phyloP scores from a whole-genome alignment of 2,113 vertebrate species.

The Circaetus cinerascens region DNA sequence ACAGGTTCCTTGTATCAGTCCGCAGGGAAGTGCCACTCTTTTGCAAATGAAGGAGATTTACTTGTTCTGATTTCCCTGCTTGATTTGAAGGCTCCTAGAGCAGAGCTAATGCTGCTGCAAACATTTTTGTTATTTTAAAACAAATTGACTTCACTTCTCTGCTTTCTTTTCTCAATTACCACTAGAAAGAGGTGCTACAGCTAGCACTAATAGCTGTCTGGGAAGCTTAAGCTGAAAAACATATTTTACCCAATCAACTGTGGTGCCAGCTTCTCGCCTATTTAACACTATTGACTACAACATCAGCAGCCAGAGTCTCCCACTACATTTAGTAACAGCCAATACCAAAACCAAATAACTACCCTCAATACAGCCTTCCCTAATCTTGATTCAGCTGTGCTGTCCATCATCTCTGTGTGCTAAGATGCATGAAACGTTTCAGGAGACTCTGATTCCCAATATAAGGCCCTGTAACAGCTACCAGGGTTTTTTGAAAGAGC shows the following conservation, averaged over 20 bases:
- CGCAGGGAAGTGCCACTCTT: background rate
- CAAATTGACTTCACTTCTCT: background rate
- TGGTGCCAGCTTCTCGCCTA: background rate
- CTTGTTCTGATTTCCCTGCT: conserved; percentile 37
- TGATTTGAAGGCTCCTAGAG: background rate
- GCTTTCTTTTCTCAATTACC: conserved; percentile 35
- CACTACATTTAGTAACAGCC: background rate
- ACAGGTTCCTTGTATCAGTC: background rate
- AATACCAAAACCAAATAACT: background rate
- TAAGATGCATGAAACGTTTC: background rate
- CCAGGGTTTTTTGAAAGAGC: background rate
- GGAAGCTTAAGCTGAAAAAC: background rate
- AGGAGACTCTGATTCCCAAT: background rate
- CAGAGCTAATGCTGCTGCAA: background rate
- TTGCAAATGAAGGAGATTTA: conserved; percentile 21
- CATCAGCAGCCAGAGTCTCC: background rate
- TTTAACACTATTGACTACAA: background rate
- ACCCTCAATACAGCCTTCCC: background rate
- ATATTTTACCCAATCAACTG: background rate
- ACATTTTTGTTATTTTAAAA: background rate
- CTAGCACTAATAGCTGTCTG: background rate
- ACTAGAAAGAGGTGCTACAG: background rate
- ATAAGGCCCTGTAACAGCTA: background rate
- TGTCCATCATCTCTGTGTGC: rapidly evolving
- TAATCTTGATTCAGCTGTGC: background rate